Evolutionary conservation across 2,797 vertebrate genomes (phyloP).

Genomic region (Neosilurus mollespiculum): DNA sequence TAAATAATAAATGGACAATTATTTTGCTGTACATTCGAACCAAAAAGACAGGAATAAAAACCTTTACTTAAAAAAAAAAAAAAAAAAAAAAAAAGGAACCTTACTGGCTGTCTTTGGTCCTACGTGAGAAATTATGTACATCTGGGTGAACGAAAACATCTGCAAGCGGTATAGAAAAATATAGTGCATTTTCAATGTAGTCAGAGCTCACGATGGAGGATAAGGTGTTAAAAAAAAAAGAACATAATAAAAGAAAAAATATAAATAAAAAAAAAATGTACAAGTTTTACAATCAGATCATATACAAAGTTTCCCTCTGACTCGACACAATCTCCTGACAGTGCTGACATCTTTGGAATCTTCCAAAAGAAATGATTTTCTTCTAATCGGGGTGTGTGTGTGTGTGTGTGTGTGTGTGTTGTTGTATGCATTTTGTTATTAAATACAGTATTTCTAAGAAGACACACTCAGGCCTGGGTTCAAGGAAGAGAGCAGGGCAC

Average conservation of each 20-base stretch:
- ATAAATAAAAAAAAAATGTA: constrained; percentile 99
- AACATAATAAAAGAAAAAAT: constrained; percentile 81
- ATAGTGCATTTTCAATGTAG: constrained; percentile 99
- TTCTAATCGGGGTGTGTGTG: neutral
- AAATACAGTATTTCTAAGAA: neutral
- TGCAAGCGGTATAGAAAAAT: constrained; percentile 99
- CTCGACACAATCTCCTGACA: constrained; percentile 79
- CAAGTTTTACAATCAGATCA: constrained; percentile 99
- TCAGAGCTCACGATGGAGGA: constrained; percentile 95
- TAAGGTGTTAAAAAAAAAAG: constrained; percentile 92
- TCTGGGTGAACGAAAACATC: constrained; percentile 86
- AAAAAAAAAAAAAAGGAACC: constrained; percentile 71
- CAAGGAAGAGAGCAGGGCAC: constrained; percentile 14
- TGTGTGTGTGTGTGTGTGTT: too few species aligned
- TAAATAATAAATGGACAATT: constrained; percentile 93
- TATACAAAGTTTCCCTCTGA: constrained; percentile 87
- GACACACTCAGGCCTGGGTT: constrained; percentile 58
- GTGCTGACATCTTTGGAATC: constrained; percentile 95
- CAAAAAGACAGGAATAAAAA: constrained; percentile 68
- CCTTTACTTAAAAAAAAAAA: neutral
- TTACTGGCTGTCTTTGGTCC: constrained; percentile 97
- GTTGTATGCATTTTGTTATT: neutral
- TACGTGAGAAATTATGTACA: constrained; percentile 98
- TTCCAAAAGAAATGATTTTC: constrained; percentile 61
- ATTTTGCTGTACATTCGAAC: constrained; percentile 91